A percentile compares a stretch with the other conserved stretches of the same genome.
Evolutionary conservation across 2,113 vertebrate genomes (phyloP).

Genomic region (Procavia capensis): DNA sequence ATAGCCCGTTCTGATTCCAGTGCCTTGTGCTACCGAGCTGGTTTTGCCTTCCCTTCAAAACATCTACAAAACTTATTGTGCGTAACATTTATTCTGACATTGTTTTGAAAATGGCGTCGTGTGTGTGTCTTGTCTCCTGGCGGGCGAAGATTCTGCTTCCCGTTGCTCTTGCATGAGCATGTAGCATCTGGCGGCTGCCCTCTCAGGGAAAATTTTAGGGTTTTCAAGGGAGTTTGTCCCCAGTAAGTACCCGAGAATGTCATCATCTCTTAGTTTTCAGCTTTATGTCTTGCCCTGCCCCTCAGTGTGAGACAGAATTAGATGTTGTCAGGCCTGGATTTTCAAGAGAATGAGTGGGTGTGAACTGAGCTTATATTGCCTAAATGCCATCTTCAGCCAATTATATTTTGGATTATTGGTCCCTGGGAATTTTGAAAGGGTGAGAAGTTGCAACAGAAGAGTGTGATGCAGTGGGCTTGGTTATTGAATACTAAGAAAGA

Average conservation of each 20-base stretch:
- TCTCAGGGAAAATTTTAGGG: neutral
- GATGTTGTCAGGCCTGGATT: neutral
- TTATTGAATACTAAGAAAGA: neutral
- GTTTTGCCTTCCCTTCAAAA: neutral
- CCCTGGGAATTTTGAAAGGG: neutral
- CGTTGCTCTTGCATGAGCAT: neutral
- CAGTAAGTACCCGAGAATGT: neutral
- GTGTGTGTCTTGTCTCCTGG: neutral
- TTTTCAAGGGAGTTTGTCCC: neutral
- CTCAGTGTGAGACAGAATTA: neutral
- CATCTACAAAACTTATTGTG: neutral
- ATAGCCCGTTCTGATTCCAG: neutral
- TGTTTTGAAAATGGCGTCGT: neutral
- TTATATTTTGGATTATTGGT: neutral
- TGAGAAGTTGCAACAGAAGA: neutral
- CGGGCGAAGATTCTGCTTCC: neutral
- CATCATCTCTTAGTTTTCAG: neutral
- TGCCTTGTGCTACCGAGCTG: neutral
- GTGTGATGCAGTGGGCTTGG: neutral
- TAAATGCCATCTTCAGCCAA: neutral
- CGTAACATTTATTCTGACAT: slow-evolving; percentile 7
- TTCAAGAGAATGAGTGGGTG: neutral
- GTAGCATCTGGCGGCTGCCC: neutral
- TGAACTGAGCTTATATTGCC: neutral
- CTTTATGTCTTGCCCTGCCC: neutral